phyloP scores from a whole-genome alignment of 2,113 vertebrate genomes.

The Nesogale talazaci region DNA sequence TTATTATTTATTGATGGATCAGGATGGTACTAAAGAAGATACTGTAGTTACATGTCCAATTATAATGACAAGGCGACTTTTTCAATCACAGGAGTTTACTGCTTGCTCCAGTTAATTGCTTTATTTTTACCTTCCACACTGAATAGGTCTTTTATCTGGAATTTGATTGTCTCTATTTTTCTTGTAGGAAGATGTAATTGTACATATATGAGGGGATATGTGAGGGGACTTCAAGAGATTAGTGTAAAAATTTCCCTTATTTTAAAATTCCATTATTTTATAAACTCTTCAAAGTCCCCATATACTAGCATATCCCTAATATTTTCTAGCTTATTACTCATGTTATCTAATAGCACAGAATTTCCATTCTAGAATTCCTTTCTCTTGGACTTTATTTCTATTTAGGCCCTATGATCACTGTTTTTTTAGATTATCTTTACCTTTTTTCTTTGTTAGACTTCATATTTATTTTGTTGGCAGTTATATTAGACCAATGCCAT shows the following conservation, averaged over 20 bases:
- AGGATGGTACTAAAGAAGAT: background rate
- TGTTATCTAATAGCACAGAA: background rate
- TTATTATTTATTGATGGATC: too few relatives aligned
- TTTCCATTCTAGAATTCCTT: background rate
- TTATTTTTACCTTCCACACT: background rate
- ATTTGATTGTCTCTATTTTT: background rate
- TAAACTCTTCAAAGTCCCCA: too few relatives aligned
- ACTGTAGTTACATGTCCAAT: background rate
- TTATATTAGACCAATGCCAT: background rate
- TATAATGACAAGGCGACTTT: background rate
- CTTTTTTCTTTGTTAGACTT: background rate
- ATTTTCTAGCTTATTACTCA: constrained; percentile 25
- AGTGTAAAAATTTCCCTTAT: too few relatives aligned
- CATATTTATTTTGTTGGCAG: background rate
- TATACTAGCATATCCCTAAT: background rate
- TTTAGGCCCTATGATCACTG: background rate
- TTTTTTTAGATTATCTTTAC: constrained; percentile 8
- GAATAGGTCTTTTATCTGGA: background rate
- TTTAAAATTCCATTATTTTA: too few relatives aligned
- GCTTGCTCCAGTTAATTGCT: background rate
- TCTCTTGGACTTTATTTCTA: background rate
- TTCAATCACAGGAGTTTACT: rapidly evolving
- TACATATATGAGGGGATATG: too few relatives aligned
- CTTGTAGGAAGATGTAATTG: background rate
- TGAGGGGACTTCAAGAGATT: too few relatives aligned